Evolutionary conservation across 1,140 invertebrate genomes (phyloP), one percentile per base, ranked within the genome.

Genomic region (Procambarus clarkii): DNA sequence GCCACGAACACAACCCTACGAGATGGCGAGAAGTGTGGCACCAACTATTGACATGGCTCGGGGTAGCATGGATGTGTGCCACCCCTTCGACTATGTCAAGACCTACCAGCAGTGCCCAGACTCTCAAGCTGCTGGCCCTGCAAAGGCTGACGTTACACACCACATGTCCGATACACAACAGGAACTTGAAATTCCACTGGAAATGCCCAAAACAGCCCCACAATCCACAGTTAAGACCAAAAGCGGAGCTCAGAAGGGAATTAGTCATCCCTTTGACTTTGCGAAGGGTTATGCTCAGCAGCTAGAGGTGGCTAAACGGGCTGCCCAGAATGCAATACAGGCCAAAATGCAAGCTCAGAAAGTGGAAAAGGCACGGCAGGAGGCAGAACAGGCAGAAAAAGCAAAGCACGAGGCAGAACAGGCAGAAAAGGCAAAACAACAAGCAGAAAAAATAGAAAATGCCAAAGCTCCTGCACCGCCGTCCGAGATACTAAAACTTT

Each of bases 121-220:
- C 18, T 7, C 44, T 54, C 60, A 71, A 8, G 0, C 69, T 5
- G 48, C 69, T 18, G 77, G 45, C 2, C 18, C 45, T 11, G 45
- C 45, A 44, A 88, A 88, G 34, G 34, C 34, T 0, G 60, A 88
- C 45, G 21, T 13, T 21, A 54, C 45, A 3, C 77, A 88, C 24
- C 45, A 48, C 34, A 18, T 88, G 58, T 44, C 44, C 46, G 86
- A 88, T 45, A 15, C 58, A 13, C 77, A 88, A 2, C 77, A 71
- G 15, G 60, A 5, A 44, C 58, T 88, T 54, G 86, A 88, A 21
- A 15, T 88, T n/a, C 86, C 77, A 15, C 48, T 88, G 74, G 58
- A 88, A 50, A 88, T 88, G 86, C 86, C 86, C 34, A 88, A 88
- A 60, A 88, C 86, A 2, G 78, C 78, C 11, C 86, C 86, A 4